These are phyloP conservation scores for Vulpes vulpes DNA, from an alignment of 2,113 vertebrate species.

Conservation along the genomic window DNA sequence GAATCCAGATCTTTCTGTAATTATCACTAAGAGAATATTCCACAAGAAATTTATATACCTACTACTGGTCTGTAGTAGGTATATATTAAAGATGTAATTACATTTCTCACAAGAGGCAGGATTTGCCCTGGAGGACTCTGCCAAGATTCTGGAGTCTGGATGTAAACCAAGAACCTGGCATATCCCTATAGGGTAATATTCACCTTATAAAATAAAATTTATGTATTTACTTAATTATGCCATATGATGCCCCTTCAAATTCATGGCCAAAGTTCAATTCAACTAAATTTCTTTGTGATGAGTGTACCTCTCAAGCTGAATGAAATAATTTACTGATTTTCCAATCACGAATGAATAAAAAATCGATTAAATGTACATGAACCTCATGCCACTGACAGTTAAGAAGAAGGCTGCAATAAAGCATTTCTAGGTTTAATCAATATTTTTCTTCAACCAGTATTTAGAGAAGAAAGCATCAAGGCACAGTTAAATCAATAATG, in stretches of 20 bases:
- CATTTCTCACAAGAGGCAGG: conserved; percentile 57
- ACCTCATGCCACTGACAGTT: not conserved
- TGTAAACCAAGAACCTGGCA: conserved; percentile 70
- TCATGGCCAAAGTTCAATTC: conserved; percentile 46
- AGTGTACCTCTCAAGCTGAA: conserved; percentile 41
- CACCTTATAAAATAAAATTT: conserved; percentile 80
- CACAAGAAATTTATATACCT: not conserved
- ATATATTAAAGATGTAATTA: conserved; percentile 63
- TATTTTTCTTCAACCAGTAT: conserved; percentile 44
- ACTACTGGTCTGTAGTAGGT: not conserved
- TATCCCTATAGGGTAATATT: conserved; percentile 70
- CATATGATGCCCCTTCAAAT: conserved; percentile 54
- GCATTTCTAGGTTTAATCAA: conserved; percentile 61
- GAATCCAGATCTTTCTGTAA: not conserved
- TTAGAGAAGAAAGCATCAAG: conserved; percentile 36
- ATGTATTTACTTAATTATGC: conserved; percentile 80
- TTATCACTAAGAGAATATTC: conserved; percentile 18
- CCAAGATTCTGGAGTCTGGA: conserved; percentile 74
- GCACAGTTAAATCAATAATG: conserved; percentile 14
- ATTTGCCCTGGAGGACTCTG: conserved; percentile 36
- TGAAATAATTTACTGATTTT: conserved; percentile 70
- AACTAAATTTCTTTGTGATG: conserved; percentile 71
- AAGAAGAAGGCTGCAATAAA: conserved; percentile 39
- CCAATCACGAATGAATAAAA: conserved; percentile 68
- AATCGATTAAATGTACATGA: conserved; percentile 67